Base-by-base conservation (phyloP, 2,888 invertebrate genomes). In the Apotomis capreana region DNA sequence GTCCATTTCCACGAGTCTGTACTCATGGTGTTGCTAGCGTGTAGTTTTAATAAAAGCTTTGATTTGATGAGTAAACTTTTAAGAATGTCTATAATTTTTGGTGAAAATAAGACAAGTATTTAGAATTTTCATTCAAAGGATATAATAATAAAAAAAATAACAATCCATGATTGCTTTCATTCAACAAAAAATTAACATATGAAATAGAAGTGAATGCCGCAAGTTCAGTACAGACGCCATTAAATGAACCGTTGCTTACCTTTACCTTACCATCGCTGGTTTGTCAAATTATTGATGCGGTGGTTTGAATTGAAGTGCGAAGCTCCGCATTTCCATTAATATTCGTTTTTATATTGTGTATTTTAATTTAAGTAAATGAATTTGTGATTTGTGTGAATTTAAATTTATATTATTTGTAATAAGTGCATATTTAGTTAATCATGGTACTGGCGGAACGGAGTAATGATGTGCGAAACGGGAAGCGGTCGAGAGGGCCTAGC, bases 401-500 rank as follows among this genome's bases (percentile, higher is more conserved):
- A 70, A 75, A 75, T 81, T 85, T 84, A 82, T 80, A 80, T 78
- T 78, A 80, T 80, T 83, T 84, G 81, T 77, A 81, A 78, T 76
- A 77, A 84, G 85, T 86, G 85, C 73, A 75, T 76, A 76, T 78
- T 75, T 76, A 77, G 83, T 75, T 68, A 80, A 95, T 92, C 88
- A 97, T 98, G 98, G 98, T 98, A 87, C 94, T 98, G 89, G 97
- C 97, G 49, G 98, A 98, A 89, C 96, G 97, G 94, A 97, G 96
- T 93, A 95, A 94, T 81, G 97, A 97, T 88, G 96, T 96, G 83
- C 95, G 97, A 85, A 97, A 97, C 93, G 98, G 98, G 78, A 95
- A 97, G 84, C 95, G 97, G 91, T 98, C 97, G 81, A 95, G 97
- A 88, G 98, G 97, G 88, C 97, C 97, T 86, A 98, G 97, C 94